phyloP scores from a whole-genome alignment of 2,113 vertebrate species.

The Eira barbara region DNA sequence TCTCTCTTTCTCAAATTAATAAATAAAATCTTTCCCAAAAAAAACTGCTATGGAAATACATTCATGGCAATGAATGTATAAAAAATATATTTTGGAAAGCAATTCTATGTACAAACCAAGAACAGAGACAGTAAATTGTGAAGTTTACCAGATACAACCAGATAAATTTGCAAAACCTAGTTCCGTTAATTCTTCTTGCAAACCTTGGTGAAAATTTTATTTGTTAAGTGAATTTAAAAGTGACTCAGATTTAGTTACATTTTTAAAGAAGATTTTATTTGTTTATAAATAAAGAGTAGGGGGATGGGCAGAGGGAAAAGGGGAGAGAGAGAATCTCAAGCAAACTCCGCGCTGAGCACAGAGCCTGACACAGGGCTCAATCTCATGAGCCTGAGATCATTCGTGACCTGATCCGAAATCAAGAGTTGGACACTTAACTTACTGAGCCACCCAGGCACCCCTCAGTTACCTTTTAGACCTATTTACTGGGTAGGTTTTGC shows the following conservation, averaged over 20 bases:
- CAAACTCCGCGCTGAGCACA: no score
- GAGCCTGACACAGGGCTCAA: no score
- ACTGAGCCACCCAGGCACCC: no score
- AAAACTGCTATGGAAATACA: neutral
- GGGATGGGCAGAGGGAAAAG: no score
- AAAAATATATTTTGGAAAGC: neutral
- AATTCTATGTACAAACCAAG: neutral
- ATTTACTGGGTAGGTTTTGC: neutral
- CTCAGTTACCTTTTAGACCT: neutral
- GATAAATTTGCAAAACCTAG: neutral
- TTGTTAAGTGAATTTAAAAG: neutral
- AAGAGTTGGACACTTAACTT: no score
- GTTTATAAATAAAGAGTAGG: no score
- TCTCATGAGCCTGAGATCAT: no score
- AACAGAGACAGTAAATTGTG: neutral
- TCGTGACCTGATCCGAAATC: no score
- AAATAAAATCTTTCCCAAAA: neutral
- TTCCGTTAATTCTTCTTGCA: neutral
- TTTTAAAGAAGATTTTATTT: no score
- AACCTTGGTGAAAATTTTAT: neutral
- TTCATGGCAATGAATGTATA: neutral
- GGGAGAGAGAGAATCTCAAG: no score
- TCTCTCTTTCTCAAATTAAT: neutral
- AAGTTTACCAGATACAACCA: neutral
- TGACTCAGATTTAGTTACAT: neutral